Percentiles rank a stretch among this genome's conserved stretches.
Evolutionary conservation across 2,113 vertebrate species (phyloP).

Genomic region (Anoplopoma fimbria): DNA sequence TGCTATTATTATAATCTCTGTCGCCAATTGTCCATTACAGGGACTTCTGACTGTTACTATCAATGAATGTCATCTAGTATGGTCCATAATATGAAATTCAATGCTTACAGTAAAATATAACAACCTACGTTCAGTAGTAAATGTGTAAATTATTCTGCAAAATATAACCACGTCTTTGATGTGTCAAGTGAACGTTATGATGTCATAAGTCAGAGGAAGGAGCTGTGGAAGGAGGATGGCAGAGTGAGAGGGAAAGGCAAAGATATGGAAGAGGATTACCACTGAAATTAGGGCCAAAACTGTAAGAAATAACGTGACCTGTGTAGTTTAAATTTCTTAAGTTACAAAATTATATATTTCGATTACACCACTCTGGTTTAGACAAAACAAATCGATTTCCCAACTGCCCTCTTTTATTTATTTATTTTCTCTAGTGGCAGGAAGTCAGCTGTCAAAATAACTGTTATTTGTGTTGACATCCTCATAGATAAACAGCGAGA

Average conservation of each 20-base stretch:
- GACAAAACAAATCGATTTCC: not conserved
- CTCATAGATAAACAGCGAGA: not conserved
- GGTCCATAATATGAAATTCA: not conserved
- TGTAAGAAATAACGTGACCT: not conserved
- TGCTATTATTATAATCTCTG: not conserved
- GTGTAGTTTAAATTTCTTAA: not conserved
- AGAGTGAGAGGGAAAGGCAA: not conserved
- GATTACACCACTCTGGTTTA: not conserved
- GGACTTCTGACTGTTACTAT: not conserved
- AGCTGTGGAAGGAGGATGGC: not conserved
- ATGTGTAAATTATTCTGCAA: not conserved
- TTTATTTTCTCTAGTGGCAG: too few species aligned
- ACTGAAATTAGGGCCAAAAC: not conserved
- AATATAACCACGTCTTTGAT: not conserved
- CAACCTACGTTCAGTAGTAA: not conserved
- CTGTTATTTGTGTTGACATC: conserved; percentile 6
- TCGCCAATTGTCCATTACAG: not conserved
- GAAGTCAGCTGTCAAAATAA: conserved; percentile 21
- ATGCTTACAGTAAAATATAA: not conserved
- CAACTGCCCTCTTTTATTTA: too few species aligned
- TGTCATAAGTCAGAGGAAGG: not conserved
- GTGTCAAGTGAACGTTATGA: not conserved
- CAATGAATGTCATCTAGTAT: not conserved
- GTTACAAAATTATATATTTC: not conserved
- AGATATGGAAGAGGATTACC: not conserved